Evolutionary conservation across 2,888 invertebrate genomes (phyloP), one percentile per base, ranked within the genome.

Genomic region (Chymomyza amoena): DNA sequence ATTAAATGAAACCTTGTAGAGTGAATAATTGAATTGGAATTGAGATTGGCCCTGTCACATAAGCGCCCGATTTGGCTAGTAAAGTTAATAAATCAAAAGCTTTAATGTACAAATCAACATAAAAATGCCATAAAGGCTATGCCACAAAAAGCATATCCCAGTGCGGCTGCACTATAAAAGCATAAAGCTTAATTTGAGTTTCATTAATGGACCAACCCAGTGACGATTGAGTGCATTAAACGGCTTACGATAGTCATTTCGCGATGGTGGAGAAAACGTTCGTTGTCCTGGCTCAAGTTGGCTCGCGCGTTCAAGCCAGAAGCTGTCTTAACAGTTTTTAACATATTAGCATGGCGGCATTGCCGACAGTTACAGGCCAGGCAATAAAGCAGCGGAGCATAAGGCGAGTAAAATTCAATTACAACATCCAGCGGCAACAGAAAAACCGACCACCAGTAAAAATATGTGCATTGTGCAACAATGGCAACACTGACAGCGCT

Each of bases 391-490:
- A 50, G n/a, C 39, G 7, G 59, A 59, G 54, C n/a, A 50, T 59
- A 28, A 20, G 10, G 57, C 60, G 60, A 68, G 65, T 68, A 76
- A 84, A 86, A 88, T 88, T 81, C 88, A 84, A 84, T 83, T 85
- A 85, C 80, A 76, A 66, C 60, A 79, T 72, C 70, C 70, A 66
- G 64, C 61, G 67, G 69, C 71, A 64, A 69, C 61, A 77, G 70
- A 70, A 77, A 73, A 25, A 25, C 25, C 25, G 4, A 25, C 25
- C 67, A 76, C 25, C 67, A 76, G 61, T 80, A 77, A 79, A 68
- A 70, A 67, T 69, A 68, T 66, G 72, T 73, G 75, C 70, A 76
- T n/a, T n/a, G n/a, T n/a, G 67, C 77, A 64, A 36, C 45, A 16
- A 65, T 65, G 66, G 60, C 51, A 50, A 60, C 45, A 60, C 45